Evolutionary conservation across 2,888 invertebrate genomes (phyloP).

Genomic region (Sympetrum striolatum): DNA sequence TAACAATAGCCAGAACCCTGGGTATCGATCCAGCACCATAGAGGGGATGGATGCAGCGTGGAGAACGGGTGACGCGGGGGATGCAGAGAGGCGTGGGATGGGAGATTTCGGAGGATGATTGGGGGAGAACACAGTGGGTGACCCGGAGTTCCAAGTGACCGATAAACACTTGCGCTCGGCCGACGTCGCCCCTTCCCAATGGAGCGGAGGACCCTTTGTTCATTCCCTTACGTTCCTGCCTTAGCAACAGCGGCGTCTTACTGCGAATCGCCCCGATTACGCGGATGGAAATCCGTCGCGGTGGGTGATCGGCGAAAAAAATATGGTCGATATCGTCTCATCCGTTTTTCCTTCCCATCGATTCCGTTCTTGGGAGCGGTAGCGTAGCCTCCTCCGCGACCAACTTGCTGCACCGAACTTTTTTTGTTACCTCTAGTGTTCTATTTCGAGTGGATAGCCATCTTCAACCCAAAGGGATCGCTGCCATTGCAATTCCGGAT

Average conservation of each 20-base stretch:
- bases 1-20: conserved; percentile 19
- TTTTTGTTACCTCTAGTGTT: not conserved
- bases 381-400: not conserved
- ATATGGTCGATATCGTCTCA: not conserved
- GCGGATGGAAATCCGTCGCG: not conserved
- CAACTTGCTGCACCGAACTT: not conserved
- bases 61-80: not conserved
- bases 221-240: not conserved
- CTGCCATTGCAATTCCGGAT: not conserved
- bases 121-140: not conserved
- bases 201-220: not conserved
- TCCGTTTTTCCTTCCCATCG: not conserved
- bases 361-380: not conserved
- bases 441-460: not conserved
- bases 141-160: not conserved
- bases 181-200: not conserved
- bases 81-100: not conserved
- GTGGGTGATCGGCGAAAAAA: not conserved
- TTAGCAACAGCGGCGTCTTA: not conserved
- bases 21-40: not conserved
- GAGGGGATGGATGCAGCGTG: not conserved
- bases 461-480: not conserved
- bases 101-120: not conserved
- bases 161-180: not conserved
- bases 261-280: not conserved